Conservation (phyloP, 2,113 vertebrate species). For the Pao palembangensis region DNA sequence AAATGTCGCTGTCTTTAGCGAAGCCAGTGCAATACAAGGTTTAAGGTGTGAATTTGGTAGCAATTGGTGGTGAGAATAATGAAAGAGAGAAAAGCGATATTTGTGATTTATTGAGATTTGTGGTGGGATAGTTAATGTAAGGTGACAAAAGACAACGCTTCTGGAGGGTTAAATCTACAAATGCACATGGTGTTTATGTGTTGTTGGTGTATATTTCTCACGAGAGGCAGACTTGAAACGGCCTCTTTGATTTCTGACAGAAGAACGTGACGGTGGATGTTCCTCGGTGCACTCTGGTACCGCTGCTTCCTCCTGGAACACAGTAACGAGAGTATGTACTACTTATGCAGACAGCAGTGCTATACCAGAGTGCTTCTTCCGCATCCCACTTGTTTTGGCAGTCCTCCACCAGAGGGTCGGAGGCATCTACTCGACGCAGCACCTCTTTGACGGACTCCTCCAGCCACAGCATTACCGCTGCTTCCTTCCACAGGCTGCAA, state of each 20-base stretch:
- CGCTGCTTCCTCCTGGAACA: constrained; percentile 83
- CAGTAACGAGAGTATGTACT: not conserved
- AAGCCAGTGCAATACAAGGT: too few species aligned
- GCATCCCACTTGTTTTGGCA: constrained; percentile 82
- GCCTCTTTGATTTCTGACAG: constrained; percentile 96
- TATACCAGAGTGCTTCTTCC: not conserved
- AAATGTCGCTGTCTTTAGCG: too few species aligned
- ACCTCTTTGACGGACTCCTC: constrained; percentile 84
- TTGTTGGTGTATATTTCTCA: constrained; percentile 64
- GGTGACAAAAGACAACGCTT: not conserved
- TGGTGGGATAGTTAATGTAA: too few species aligned
- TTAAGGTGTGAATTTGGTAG: not conserved
- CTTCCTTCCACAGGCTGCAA: constrained; percentile 87
- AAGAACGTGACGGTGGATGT: constrained; percentile 91
- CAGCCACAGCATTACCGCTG: constrained; percentile 85
- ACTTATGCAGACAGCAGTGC: too few species aligned
- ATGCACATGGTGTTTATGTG: not conserved
- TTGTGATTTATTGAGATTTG: too few species aligned
- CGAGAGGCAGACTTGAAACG: constrained; percentile 84
- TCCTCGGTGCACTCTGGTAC: constrained; percentile 91
- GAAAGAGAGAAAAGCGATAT: not conserved
- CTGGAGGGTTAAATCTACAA: not conserved
- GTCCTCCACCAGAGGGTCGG: constrained; percentile 80
- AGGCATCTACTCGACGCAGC: constrained; percentile 78
- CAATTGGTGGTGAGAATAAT: not conserved